Conservation (phyloP, 2,888 invertebrate species). For the Trimorus sp. region DNA sequence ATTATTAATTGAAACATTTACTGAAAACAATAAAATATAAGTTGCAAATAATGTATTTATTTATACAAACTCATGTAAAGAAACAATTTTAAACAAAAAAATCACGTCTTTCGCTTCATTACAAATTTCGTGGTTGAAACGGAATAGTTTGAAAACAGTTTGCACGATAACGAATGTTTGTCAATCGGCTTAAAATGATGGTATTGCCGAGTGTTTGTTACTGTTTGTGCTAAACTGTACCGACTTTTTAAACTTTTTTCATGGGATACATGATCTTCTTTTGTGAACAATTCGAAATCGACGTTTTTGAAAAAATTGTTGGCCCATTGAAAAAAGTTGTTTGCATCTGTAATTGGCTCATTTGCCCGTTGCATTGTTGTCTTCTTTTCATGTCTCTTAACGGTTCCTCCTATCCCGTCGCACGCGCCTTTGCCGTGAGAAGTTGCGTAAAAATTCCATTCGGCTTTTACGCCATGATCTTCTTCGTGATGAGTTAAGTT, state of each 20-base stretch:
- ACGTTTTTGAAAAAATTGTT: constrained; percentile 44
- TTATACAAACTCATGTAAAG: too few relatives aligned
- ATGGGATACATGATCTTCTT: constrained; percentile 34
- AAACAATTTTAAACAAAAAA: too few relatives aligned
- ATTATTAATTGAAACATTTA: constrained; percentile 10
- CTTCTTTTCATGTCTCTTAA: constrained; percentile 36
- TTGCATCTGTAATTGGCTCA: constrained; percentile 32
- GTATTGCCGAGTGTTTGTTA: constrained; percentile 29
- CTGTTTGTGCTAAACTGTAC: constrained; percentile 18
- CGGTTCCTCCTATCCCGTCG: constrained; percentile 42
- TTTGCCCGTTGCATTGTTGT: constrained; percentile 26
- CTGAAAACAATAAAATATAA: constrained; percentile 12
- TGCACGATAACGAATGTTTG: constrained; percentile 14
- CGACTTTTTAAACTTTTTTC: constrained; percentile 25
- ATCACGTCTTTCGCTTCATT: constrained; percentile 4
- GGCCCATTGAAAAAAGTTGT: constrained; percentile 35
- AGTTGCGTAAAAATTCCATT: constrained; percentile 51
- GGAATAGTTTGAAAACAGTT: constrained; percentile 13
- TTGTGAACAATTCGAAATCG: constrained; percentile 31
- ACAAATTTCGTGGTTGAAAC: constrained; percentile 12
- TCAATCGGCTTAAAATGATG: constrained; percentile 21
- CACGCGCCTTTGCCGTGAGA: constrained; percentile 50
- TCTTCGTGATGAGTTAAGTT: constrained; percentile 38
- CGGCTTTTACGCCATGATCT: constrained; percentile 36
- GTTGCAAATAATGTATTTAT: constrained; percentile 17